A percentile compares a stretch with the other conserved stretches of the same genome.
phyloP scores from a whole-genome alignment of 2,797 vertebrate genomes.

The Denticeps clupeoides region DNA sequence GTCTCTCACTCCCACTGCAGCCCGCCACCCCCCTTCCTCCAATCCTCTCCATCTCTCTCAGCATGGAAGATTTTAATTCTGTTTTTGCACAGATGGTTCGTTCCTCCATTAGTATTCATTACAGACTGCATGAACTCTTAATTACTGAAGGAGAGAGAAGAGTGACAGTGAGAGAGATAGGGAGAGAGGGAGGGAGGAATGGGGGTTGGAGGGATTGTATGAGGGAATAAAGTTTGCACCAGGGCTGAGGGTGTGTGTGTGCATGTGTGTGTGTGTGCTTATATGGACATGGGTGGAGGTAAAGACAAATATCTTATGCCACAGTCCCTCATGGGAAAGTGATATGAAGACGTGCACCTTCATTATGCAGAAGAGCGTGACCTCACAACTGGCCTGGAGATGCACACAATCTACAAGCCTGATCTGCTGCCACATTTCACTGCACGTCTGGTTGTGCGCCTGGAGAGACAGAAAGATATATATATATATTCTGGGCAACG shows the following conservation, averaged over 20 bases:
- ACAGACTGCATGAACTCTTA: conserved; percentile 77
- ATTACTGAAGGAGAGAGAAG: conserved; percentile 65
- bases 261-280: neutral
- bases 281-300: neutral
- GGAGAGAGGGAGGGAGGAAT: conserved; percentile 32
- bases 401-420: neutral
- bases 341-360: no score
- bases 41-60: conserved; percentile 62
- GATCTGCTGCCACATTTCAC: neutral
- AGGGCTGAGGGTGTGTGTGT: neutral
- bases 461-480: no score
- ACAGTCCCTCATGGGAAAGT: no score
- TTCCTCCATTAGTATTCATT: conserved; percentile 75
- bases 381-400: neutral
- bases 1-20: conserved; percentile 49
- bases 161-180: conserved; percentile 61
- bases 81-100: conserved; percentile 76
- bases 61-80: conserved; percentile 82
- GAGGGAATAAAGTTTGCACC: neutral
- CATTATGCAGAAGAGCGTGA: neutral
- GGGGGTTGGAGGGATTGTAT: neutral
- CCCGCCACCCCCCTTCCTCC: conserved; percentile 29
- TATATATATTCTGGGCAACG: no score
- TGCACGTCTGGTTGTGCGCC: no score
- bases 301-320: no score